Percentiles rank a stretch among this genome's conserved stretches.
Evolutionary conservation across 2,888 invertebrate species (phyloP).

Genomic region (Agrochola litura): DNA sequence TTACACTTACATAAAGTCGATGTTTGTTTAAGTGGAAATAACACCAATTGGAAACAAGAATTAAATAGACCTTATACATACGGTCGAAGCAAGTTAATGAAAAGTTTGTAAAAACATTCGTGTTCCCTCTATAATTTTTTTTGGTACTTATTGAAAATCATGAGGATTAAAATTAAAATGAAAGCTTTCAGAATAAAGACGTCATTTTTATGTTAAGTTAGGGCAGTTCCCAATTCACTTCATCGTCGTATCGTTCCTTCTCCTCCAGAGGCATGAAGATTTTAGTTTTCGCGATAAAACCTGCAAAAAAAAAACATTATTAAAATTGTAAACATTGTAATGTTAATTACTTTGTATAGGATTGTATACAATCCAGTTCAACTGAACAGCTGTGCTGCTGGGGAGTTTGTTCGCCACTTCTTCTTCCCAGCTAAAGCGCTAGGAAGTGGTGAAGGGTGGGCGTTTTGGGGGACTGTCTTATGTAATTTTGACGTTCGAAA

Average conservation of each 20-base stretch:
- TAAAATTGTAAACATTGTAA: background rate
- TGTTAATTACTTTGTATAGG: background rate
- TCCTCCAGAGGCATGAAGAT: constrained; percentile 87
- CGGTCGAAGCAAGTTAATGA: background rate
- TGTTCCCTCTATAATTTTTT: constrained; percentile 6
- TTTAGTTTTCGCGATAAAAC: constrained; percentile 85
- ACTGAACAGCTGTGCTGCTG: background rate
- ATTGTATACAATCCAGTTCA: background rate
- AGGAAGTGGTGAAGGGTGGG: background rate
- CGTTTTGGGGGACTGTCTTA: no score
- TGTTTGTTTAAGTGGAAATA: no score
- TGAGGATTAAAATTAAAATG: constrained; percentile 19
- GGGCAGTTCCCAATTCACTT: constrained; percentile 92
- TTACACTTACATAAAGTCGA: no score
- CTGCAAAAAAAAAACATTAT: constrained; percentile 76
- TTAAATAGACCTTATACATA: no score
- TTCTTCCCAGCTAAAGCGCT: background rate
- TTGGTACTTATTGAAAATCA: constrained; percentile 24
- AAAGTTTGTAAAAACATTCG: background rate
- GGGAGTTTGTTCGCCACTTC: background rate
- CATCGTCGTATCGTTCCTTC: constrained; percentile 91
- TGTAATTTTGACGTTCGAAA: no score
- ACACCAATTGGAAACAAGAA: no score
- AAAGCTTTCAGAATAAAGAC: constrained; percentile 53
- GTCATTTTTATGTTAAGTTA: constrained; percentile 64